Conservation (phyloP, 1,140 invertebrate species). For the Grapholita molesta region DNA sequence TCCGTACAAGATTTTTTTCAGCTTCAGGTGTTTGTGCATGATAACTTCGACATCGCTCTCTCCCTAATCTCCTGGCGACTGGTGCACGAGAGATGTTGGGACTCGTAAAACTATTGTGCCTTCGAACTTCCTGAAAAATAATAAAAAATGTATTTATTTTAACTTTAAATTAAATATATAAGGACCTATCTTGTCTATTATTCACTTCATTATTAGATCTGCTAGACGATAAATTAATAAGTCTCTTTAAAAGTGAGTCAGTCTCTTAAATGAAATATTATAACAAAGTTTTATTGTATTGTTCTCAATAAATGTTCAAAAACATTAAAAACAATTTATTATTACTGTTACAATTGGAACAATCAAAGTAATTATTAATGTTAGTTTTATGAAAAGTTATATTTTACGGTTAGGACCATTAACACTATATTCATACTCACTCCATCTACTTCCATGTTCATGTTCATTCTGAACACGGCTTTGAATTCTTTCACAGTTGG, state of each 20-base stretch:
- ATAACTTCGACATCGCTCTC: slow-evolving; percentile 64
- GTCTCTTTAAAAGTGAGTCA: too few relatives aligned
- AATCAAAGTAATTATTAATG: too few relatives aligned
- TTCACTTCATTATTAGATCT: too few relatives aligned
- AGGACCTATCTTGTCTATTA: too few relatives aligned
- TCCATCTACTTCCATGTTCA: slow-evolving; percentile 30
- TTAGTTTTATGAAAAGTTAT: not conserved
- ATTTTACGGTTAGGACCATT: not conserved
- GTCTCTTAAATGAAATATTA: too few relatives aligned
- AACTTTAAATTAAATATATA: not conserved
- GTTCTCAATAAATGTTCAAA: too few relatives aligned
- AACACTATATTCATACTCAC: not conserved
- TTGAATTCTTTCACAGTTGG: not conserved
- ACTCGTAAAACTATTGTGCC: slow-evolving; percentile 58
- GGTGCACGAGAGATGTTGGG: slow-evolving; percentile 41
- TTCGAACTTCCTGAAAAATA: slow-evolving; percentile 45
- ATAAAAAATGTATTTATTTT: slow-evolving; percentile 15
- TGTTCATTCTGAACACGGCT: not conserved
- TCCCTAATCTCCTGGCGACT: slow-evolving; percentile 46
- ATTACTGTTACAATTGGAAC: too few relatives aligned
- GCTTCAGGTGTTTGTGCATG: slow-evolving; percentile 40
- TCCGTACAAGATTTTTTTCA: slow-evolving; percentile 28
- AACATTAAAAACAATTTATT: too few relatives aligned
- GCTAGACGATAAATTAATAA: too few relatives aligned
- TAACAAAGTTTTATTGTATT: too few relatives aligned